Evolutionary conservation across 2,113 vertebrate species (phyloP).

Genomic region (Fregetta grallaria): DNA sequence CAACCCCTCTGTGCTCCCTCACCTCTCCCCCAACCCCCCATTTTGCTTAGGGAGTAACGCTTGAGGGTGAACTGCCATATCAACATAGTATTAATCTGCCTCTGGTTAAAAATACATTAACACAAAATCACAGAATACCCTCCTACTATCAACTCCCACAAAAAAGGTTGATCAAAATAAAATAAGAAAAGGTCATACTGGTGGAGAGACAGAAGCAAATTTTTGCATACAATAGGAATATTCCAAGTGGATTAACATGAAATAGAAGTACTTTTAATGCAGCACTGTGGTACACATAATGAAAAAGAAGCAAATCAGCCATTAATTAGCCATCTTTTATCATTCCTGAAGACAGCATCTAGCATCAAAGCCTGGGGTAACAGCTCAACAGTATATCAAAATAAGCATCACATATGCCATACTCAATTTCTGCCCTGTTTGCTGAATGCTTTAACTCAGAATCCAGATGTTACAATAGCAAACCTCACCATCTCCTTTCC

Average conservation of each 20-base stretch:
- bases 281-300: not conserved
- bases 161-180: not conserved
- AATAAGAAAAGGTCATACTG: not conserved
- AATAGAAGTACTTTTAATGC: not conserved
- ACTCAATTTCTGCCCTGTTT: not conserved
- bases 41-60: not conserved
- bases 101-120: not conserved
- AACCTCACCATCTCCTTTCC: not conserved
- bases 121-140: not conserved
- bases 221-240: not conserved
- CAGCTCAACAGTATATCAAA: not conserved
- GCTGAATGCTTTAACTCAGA: not conserved
- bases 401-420: not conserved
- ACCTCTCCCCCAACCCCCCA: accelerated
- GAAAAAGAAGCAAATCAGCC: not conserved
- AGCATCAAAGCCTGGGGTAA: not conserved
- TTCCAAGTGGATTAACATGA: not conserved
- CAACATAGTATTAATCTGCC: not conserved
- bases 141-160: not conserved
- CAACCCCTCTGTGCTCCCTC: not conserved
- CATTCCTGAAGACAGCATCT: not conserved
- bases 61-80: not conserved
- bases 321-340: not conserved
- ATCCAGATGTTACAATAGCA: not conserved
- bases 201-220: not conserved